Base-by-base conservation (phyloP, 2,797 vertebrate species). In the Myotis findleyi region DNA sequence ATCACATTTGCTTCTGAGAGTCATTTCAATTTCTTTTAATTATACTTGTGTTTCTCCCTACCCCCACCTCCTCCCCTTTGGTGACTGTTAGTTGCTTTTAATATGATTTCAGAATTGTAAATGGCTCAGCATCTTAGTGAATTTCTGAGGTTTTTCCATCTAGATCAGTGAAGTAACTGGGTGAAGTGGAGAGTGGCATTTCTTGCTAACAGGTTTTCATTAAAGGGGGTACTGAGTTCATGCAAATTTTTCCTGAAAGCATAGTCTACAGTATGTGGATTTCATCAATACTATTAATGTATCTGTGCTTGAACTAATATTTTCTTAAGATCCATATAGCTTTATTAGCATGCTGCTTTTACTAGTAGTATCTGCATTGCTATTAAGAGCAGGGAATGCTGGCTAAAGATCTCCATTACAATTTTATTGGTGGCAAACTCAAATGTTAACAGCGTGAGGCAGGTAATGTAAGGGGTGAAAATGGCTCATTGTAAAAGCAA, bases 91-190 rank as follows among this genome's bases (percentile, higher is more conserved):
- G 9, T 77, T 73, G 30, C 27, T 94, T 97, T 97, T 97, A 95
- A 97, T 96, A 55, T 97, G 77, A 96, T 97, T 96, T 97, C 94
- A 98, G 80, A 98, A 97, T 97, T 98, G 87, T 96, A 94, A 97
- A 97, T 92, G 90, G 95, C 87, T 98, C 95, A 97, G 84, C 93
- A 95, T 89, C 96, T 96, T 91, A 17, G 83, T 97, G 98, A 86
- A 97, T 97, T 97, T 76, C 95, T 97, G 93, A 98, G 51, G 3
- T 94, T 97, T 97, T 97, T 92, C 93, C 94, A 95, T 96, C 95
- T 75, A 96, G 85, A 97, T 97, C 96, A 98, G 95, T 96, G 33
- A 96, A 97, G 87, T 95, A 82, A 98, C 94, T 97, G 93, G 94
- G 91, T 96, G 91, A 62, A 95, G 85, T 96, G 30, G 53, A 87